Evolutionary conservation across 2,113 vertebrate genomes (phyloP).

Genomic region (Silurus asotus): DNA sequence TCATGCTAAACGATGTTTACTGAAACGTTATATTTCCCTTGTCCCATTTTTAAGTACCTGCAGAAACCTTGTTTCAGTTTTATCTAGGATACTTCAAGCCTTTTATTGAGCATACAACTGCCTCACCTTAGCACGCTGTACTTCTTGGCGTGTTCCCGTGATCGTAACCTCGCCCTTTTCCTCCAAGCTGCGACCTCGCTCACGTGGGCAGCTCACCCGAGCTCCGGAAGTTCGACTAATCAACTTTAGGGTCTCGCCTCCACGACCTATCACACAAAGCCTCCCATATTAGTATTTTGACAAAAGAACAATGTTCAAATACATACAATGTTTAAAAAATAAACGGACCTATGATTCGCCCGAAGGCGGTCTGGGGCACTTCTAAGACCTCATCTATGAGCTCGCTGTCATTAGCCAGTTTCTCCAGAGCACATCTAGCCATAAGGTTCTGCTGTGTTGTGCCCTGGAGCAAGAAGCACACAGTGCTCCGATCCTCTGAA

Average conservation of each 20-base stretch:
- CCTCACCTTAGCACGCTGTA: slow-evolving; percentile 81
- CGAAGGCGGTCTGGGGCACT: slow-evolving; percentile 80
- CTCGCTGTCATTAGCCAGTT: slow-evolving; percentile 73
- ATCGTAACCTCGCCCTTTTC: slow-evolving; percentile 73
- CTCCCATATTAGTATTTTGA: no score
- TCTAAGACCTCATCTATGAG: slow-evolving; percentile 73
- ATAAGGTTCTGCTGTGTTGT: slow-evolving; percentile 78
- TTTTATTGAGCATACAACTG: background rate
- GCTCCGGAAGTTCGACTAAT: slow-evolving; percentile 83
- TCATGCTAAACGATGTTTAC: background rate
- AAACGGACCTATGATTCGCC: slow-evolving; percentile 84
- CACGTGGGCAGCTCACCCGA: slow-evolving; percentile 73
- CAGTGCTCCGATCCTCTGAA: slow-evolving; percentile 45
- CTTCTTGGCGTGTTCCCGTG: slow-evolving; percentile 78
- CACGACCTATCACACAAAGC: slow-evolving; percentile 74
- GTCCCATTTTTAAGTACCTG: background rate
- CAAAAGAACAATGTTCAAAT: background rate
- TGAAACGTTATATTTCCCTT: background rate
- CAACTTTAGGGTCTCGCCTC: slow-evolving; percentile 80
- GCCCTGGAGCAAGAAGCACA: slow-evolving; percentile 79
- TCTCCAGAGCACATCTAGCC: slow-evolving; percentile 78
- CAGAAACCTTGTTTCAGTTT: background rate
- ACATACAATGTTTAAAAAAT: background rate
- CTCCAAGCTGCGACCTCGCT: slow-evolving; percentile 47
- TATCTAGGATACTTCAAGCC: background rate